phyloP scores from a whole-genome alignment of 2,888 invertebrate genomes.

The Agapetus fuscipes region DNA sequence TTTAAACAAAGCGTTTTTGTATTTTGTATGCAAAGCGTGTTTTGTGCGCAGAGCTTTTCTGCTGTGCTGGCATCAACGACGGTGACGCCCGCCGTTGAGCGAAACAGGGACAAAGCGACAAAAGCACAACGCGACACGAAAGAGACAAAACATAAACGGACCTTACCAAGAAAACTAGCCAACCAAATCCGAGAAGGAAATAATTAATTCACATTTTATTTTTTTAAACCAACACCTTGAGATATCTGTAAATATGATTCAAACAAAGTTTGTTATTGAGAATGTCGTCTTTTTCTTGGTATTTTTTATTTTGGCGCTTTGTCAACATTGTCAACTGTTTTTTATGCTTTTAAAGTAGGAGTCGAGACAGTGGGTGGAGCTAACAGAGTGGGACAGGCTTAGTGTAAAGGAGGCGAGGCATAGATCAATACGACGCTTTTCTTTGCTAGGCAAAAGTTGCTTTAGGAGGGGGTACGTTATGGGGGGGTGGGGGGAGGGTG shows the following conservation, averaged over 20 bases:
- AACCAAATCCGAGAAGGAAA: too few species aligned
- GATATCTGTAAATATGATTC: background rate
- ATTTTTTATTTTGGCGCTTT: background rate
- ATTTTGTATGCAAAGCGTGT: too few species aligned
- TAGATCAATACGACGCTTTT: slow-evolving; percentile 20
- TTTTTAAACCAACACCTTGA: background rate
- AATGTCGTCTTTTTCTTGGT: background rate
- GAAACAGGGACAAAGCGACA: slow-evolving; percentile 17
- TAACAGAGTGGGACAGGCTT: slow-evolving; percentile 9
- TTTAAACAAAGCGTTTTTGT: too few species aligned
- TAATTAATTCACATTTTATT: background rate
- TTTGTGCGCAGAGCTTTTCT: too few species aligned
- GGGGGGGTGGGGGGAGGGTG: slow-evolving; percentile 2
- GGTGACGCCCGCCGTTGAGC: slow-evolving; percentile 15
- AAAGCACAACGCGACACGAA: slow-evolving; percentile 13
- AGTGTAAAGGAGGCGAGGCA: slow-evolving; percentile 12
- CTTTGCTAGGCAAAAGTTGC: too few species aligned
- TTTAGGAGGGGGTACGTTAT: too few species aligned
- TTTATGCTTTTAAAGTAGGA: background rate
- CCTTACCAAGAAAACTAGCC: slow-evolving; percentile 4
- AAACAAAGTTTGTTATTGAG: background rate
- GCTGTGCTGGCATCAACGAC: too few species aligned
- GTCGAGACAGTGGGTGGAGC: slow-evolving; percentile 10
- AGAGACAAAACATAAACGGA: slow-evolving; percentile 9
- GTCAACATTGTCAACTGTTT: background rate